Percentiles rank a stretch among this genome's conserved stretches.
phyloP scores from a whole-genome alignment of 2,797 vertebrate species.

The Platalea minor region DNA sequence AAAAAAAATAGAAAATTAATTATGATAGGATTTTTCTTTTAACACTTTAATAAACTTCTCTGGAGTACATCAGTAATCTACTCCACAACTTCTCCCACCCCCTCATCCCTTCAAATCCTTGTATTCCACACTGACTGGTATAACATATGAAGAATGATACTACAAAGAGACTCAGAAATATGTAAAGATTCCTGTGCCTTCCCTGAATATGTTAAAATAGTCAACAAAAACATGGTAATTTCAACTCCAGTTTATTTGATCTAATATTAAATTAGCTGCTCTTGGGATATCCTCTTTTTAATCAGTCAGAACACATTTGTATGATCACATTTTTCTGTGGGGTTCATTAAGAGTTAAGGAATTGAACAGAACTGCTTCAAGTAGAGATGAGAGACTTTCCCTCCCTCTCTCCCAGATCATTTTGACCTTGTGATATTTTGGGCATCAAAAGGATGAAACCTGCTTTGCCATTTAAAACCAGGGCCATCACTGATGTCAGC shows the following conservation, averaged over 20 bases:
- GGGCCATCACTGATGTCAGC: neutral
- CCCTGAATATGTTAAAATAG: conserved; percentile 62
- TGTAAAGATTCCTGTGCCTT: conserved; percentile 46
- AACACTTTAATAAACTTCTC: conserved; percentile 49
- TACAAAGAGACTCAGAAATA: conserved; percentile 65
- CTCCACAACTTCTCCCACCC: neutral
- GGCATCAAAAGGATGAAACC: neutral
- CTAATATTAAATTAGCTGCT: conserved; percentile 66
- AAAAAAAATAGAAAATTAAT: conserved; percentile 20
- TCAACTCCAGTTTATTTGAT: conserved; percentile 60
- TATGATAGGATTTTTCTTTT: conserved; percentile 46
- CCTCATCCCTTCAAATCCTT: conserved; percentile 28
- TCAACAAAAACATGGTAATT: conserved; percentile 70
- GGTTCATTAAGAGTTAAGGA: conserved; percentile 52
- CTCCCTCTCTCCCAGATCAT: neutral
- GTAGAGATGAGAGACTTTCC: conserved; percentile 7
- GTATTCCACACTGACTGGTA: conserved; percentile 45
- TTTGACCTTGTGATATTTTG: conserved; percentile 34
- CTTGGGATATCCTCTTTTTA: conserved; percentile 46
- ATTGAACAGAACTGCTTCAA: conserved; percentile 28
- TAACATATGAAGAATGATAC: conserved; percentile 43
- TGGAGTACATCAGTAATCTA: conserved; percentile 30
- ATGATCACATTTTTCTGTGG: conserved; percentile 14
- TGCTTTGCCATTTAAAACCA: neutral
- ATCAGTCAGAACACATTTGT: conserved; percentile 53